Conservation (phyloP, 2,797 vertebrate genomes). For the Coccyzus lansbergi region DNA sequence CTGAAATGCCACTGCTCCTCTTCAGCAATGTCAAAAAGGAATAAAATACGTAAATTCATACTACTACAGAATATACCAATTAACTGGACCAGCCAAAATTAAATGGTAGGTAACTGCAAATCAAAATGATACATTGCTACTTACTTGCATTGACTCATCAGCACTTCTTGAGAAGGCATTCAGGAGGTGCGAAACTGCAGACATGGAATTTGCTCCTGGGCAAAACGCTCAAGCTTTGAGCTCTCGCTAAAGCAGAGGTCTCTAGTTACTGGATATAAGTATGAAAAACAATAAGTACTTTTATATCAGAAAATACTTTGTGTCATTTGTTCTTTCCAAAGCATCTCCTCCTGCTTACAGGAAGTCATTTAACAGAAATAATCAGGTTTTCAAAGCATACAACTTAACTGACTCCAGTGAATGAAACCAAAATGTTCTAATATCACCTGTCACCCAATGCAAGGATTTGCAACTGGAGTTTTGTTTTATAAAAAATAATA, state of each 20-base stretch:
- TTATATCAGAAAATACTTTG: background rate
- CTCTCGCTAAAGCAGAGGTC: background rate
- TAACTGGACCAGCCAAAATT: background rate
- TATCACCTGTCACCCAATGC: background rate
- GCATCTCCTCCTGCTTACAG: background rate
- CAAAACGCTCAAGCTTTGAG: background rate
- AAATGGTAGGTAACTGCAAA: background rate
- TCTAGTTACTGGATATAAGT: background rate
- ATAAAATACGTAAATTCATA: background rate
- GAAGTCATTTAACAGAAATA: background rate
- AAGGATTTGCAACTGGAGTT: background rate
- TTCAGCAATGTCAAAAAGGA: background rate
- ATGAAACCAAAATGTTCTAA: background rate
- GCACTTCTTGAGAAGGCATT: background rate
- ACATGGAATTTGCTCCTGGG: background rate
- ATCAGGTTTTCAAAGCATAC: background rate
- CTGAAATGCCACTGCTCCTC: background rate
- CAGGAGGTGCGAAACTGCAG: background rate
- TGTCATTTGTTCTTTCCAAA: background rate
- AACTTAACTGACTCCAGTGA: background rate
- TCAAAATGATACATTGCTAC: conserved; percentile 10
- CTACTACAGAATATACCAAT: background rate
- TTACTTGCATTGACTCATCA: conserved; percentile 17
- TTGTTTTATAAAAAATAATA: background rate
- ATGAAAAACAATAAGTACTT: background rate